Evolutionary conservation across 2,888 invertebrate species (phyloP).

Genomic region (Clusia tigrina): DNA sequence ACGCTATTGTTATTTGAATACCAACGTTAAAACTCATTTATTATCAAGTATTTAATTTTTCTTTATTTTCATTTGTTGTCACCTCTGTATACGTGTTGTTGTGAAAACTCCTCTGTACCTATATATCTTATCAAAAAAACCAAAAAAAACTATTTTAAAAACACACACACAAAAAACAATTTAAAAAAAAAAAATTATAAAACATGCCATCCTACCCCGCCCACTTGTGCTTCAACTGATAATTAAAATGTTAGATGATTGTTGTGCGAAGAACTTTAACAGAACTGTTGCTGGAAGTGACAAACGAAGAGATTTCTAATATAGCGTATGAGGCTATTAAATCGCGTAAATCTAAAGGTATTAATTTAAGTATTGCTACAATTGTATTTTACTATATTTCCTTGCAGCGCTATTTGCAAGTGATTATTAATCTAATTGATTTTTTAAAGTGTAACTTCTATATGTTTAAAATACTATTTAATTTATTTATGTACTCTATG

Average conservation of each 20-base stretch:
- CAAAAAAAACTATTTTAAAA: too few species aligned
- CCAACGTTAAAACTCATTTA: neutral
- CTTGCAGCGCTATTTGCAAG: neutral
- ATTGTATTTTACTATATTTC: neutral
- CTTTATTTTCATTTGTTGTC: conserved; percentile 29
- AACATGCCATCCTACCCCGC: neutral
- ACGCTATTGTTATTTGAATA: conserved; percentile 41
- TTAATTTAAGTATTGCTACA: too few species aligned
- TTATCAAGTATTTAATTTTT: conserved; percentile 22
- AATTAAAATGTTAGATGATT: conserved; percentile 73
- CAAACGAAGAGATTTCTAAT: conserved; percentile 85
- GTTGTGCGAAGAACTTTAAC: conserved; percentile 88
- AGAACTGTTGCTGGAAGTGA: conserved; percentile 92
- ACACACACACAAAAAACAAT: conserved; percentile 34
- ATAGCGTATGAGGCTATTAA: conserved; percentile 87
- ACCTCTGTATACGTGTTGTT: conserved; percentile 17
- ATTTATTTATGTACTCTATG: conserved; percentile 19
- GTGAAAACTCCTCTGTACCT: neutral
- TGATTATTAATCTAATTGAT: too few species aligned
- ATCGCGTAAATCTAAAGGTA: conserved; percentile 84
- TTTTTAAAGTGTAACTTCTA: neutral
- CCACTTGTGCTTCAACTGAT: neutral
- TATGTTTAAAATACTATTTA: neutral
- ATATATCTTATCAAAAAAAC: too few species aligned
- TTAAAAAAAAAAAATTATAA: conserved; percentile 38